These are phyloP conservation scores for Trematomus loennbergii DNA, from an alignment of 2,113 vertebrate genomes.

Conservation along the genomic window DNA sequence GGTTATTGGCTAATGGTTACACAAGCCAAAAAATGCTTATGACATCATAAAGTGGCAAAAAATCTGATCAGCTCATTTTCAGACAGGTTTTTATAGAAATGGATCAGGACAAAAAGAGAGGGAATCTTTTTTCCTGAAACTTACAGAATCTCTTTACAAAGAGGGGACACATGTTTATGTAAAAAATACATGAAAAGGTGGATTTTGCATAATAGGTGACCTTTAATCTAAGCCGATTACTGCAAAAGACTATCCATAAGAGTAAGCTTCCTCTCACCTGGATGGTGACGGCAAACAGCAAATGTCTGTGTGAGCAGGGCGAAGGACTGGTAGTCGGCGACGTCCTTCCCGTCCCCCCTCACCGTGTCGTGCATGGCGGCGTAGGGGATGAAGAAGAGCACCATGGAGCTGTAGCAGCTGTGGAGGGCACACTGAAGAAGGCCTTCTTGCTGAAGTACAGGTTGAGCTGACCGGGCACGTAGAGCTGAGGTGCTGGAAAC, in stretches of 20 bases:
- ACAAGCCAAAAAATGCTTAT: too few species aligned
- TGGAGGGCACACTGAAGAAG: slow-evolving; percentile 91
- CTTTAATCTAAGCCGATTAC: not conserved
- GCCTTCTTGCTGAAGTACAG: slow-evolving; percentile 92
- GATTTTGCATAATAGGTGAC: too few species aligned
- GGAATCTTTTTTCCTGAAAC: too few species aligned
- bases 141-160: too few species aligned
- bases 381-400: slow-evolving; percentile 96
- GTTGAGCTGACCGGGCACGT: slow-evolving; percentile 92
- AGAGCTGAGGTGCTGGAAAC: slow-evolving; percentile 92
- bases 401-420: slow-evolving; percentile 94
- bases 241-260: not conserved
- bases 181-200: too few species aligned
- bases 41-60: too few species aligned
- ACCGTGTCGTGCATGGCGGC: slow-evolving; percentile 85
- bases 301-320: slow-evolving; percentile 92
- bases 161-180: too few species aligned
- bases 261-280: slow-evolving; percentile 83
- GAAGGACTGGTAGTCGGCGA: slow-evolving; percentile 95
- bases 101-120: too few species aligned
- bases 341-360: slow-evolving; percentile 87
- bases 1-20: too few species aligned
- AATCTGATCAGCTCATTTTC: too few species aligned
- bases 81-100: too few species aligned
- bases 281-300: slow-evolving; percentile 90